Base-by-base conservation (phyloP, 1,140 invertebrate genomes). In the Drepana arcuata region DNA sequence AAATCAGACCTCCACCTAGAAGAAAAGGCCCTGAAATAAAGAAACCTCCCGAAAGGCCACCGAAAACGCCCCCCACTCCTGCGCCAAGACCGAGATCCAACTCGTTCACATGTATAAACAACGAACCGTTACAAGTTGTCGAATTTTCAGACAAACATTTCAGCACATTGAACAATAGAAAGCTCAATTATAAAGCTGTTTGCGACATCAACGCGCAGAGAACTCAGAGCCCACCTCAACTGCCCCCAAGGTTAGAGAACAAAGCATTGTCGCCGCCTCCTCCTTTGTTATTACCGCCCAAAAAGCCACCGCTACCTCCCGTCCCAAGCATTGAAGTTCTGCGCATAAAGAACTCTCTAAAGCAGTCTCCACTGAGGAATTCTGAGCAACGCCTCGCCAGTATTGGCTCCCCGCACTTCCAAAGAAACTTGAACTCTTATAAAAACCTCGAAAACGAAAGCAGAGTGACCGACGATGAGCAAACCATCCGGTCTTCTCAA, bases 301-400 rank as follows among this genome's bases (percentile, higher is more conserved):
- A 89, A 64, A 92, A 91, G 71, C 90, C 90, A 24, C 90, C 90
- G 7, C 62, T 92, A 44, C 90, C 91, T 41, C 90, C 89, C 5
- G 87, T 90, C 28, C 87, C 89, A 13, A 87, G 86, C 45, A 85
- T 88, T 61, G 89, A 86, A 66, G 80, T 85, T 2, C 61, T 84
- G 39, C 58, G 85, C 41, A 72, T 83, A 37, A 85, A 86, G 55
- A 77, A 69, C 31, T 56, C 66, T 2, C 60, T 80, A 23, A 84
- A 82, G 71, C 61, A 62, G 14, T 74, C 74, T 0, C 69, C 75
- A 10, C 37, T 81, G 10, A 70, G 71, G 23, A 70, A 69, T 30
- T 49, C 70, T 14, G 71, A 77, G 52, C 83, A 73, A 45, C 61
- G 84, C 5, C 80, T 86, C n/a, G 86, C 86, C 6, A 85, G 86